Evolutionary conservation across 2,113 vertebrate genomes (phyloP).

Genomic region (Gorsachius goisagi): DNA sequence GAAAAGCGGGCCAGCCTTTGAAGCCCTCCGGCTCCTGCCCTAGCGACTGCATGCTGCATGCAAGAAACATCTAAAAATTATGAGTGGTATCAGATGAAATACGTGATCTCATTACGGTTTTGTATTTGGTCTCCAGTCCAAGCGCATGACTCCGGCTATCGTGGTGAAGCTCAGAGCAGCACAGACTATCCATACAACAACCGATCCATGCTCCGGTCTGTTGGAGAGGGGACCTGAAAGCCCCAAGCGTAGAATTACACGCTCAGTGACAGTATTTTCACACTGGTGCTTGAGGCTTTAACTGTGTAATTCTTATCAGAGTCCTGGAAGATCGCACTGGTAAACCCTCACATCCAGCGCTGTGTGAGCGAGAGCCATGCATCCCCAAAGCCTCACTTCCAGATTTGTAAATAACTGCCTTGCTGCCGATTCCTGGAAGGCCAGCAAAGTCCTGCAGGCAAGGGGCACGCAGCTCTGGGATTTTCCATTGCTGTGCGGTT

Average conservation of each 20-base stretch:
- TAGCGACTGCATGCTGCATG: rapidly evolving
- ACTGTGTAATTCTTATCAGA: not conserved
- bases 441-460: not conserved
- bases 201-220: rapidly evolving
- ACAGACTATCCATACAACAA: not conserved
- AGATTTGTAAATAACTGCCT: not conserved
- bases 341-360: not conserved
- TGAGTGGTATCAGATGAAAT: not conserved
- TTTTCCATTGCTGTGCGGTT: constrained; percentile 3
- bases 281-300: not conserved
- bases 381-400: not conserved
- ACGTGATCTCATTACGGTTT: rapidly evolving
- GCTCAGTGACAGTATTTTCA: not conserved
- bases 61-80: not conserved
- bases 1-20: not conserved
- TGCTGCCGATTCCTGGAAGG: not conserved
- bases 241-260: not conserved
- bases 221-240: not conserved
- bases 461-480: not conserved
- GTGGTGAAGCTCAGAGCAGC: rapidly evolving
- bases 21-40: rapidly evolving
- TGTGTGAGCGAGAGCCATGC: not conserved
- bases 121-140: not conserved
- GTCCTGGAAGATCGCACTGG: not conserved
- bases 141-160: not conserved